Evolutionary conservation across 2,888 invertebrate species (phyloP).

Genomic region (Harpagoxenus sublaevis): DNA sequence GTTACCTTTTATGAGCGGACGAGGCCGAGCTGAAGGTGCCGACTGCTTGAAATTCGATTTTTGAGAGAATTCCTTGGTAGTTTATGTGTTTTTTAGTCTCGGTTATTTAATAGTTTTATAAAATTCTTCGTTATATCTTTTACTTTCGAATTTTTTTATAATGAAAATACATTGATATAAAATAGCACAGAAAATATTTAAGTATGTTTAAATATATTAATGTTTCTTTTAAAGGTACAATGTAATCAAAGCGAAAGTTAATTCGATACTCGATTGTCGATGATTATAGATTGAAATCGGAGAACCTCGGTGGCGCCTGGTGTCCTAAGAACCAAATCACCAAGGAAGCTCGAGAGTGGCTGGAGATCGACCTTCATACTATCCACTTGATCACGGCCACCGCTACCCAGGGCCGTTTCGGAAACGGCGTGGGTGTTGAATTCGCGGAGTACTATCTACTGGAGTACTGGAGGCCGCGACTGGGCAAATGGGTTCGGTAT

Average conservation of each 20-base stretch:
- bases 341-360: slow-evolving; percentile 87
- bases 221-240: not conserved
- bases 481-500: slow-evolving; percentile 89
- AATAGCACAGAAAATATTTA: slow-evolving; percentile 1
- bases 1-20: slow-evolving; percentile 57
- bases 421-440: slow-evolving; percentile 91
- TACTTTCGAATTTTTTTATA: not conserved
- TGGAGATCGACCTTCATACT: slow-evolving; percentile 89
- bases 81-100: not conserved
- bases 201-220: not conserved
- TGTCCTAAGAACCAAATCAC: slow-evolving; percentile 90
- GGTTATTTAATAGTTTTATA: not conserved
- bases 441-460: slow-evolving; percentile 89
- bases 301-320: slow-evolving; percentile 91
- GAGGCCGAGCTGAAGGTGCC: slow-evolving; percentile 10
- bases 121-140: not conserved
- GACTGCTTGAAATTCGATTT: slow-evolving; percentile 35
- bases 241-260: not conserved
- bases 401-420: slow-evolving; percentile 90
- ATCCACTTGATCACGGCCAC: slow-evolving; percentile 89
- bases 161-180: not conserved
- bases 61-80: not conserved
- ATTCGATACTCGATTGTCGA: slow-evolving; percentile 12
- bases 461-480: slow-evolving; percentile 89
- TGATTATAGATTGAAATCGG: slow-evolving; percentile 88